Evolutionary conservation across 2,113 vertebrate genomes (phyloP).

Genomic region (Aldabrachelys gigantea): DNA sequence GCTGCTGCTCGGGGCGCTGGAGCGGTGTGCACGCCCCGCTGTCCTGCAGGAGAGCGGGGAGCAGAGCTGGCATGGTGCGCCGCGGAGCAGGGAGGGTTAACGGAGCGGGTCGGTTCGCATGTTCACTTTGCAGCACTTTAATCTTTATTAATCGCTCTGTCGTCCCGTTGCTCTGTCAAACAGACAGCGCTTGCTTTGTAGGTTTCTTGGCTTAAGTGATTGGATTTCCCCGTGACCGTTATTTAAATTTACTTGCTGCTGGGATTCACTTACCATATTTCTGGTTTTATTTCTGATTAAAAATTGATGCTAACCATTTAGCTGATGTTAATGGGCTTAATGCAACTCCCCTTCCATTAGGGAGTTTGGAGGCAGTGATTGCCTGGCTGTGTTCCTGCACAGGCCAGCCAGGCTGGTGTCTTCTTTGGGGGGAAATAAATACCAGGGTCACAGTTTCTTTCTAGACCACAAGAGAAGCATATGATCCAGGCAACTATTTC

Average conservation of each 20-base stretch:
- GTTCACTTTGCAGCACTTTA: background rate
- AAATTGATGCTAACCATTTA: conserved; percentile 79
- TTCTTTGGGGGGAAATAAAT: background rate
- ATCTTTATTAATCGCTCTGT: conserved; percentile 41
- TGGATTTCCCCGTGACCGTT: conserved; percentile 62
- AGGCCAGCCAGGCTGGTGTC: background rate
- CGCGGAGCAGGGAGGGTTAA: conserved; percentile 38
- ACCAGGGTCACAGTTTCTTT: background rate
- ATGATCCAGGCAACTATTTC: background rate
- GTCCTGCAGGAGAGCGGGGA: background rate
- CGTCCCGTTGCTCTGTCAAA: background rate
- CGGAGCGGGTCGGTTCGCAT: background rate
- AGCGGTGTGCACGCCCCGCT: background rate
- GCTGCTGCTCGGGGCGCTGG: background rate
- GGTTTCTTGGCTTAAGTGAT: conserved; percentile 59
- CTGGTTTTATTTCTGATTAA: conserved; percentile 67
- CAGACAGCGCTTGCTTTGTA: background rate
- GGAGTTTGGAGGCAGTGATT: background rate
- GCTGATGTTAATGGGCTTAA: conserved; percentile 44
- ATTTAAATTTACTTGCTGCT: conserved; percentile 70
- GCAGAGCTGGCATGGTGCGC: background rate
- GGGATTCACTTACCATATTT: conserved; percentile 51
- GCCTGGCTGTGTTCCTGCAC: background rate
- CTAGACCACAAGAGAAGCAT: background rate
- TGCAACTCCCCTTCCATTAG: conserved; percentile 36